Conservation (phyloP, 2,888 invertebrate species). For the Rapana venosa region DNA sequence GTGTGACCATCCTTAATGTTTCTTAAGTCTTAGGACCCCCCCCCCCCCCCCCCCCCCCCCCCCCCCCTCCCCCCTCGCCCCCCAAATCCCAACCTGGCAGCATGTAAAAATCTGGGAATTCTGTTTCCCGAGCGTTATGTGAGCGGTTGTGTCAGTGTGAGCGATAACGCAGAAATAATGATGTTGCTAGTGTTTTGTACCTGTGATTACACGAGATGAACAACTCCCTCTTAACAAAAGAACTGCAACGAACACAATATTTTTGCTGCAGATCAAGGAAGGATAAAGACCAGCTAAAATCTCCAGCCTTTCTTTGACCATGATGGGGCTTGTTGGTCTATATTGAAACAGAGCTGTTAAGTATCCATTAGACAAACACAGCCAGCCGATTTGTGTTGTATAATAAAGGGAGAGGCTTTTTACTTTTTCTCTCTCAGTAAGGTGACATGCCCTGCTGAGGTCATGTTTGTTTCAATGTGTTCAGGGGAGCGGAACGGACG, state of each 20-base stretch:
- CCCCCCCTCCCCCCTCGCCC: too few species aligned
- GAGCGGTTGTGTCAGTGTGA: background rate
- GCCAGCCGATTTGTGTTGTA: background rate
- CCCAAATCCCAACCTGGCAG: too few species aligned
- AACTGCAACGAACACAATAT: slow-evolving; percentile 3
- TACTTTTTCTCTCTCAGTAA: background rate
- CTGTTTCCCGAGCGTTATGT: background rate
- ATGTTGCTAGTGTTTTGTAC: background rate
- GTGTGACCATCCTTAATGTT: too few species aligned
- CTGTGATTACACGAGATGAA: background rate
- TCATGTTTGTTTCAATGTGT: background rate
- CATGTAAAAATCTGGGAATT: background rate
- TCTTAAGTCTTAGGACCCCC: background rate
- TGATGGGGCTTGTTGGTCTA: background rate
- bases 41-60: too few species aligned
- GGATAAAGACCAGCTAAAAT: background rate
- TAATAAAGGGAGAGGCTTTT: background rate
- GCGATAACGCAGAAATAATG: background rate
- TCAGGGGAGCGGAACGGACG: background rate
- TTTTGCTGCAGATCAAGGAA: background rate
- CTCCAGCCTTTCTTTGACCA: background rate
- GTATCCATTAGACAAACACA: slow-evolving; percentile 35
- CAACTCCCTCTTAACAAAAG: background rate
- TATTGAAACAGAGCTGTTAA: slow-evolving; percentile 22
- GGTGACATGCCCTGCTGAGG: background rate